Percentiles rank a stretch among this genome's conserved stretches.
Conservation (phyloP, 1,140 invertebrate species). For the Drosophila aff. region DNA sequence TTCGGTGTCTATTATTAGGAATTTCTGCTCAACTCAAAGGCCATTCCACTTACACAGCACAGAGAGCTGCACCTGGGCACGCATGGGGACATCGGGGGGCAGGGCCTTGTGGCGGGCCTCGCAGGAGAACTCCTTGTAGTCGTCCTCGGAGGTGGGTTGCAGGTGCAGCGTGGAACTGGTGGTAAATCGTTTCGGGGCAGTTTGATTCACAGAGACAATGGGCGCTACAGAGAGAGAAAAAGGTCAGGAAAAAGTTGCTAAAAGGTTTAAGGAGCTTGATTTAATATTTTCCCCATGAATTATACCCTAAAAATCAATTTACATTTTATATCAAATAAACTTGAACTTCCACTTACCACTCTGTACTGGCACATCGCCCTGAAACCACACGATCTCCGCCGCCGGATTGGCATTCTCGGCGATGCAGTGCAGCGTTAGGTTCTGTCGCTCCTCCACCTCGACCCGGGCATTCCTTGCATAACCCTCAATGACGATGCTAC, state of each 20-base stretch:
- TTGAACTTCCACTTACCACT: slow-evolving; percentile 87
- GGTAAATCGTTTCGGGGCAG: slow-evolving; percentile 84
- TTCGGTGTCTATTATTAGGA: slow-evolving; percentile 2
- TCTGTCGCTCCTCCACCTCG: slow-evolving; percentile 93
- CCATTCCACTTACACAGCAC: slow-evolving; percentile 93
- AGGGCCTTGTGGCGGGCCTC: slow-evolving; percentile 94
- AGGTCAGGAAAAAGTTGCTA: background rate
- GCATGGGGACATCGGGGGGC: slow-evolving; percentile 90
- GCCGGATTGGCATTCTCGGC: slow-evolving; percentile 94
- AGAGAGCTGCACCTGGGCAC: slow-evolving; percentile 92
- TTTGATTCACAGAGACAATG: slow-evolving; percentile 86
- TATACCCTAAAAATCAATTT: background rate
- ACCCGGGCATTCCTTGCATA: slow-evolving; percentile 91
- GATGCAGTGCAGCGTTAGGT: slow-evolving; percentile 92
- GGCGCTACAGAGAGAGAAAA: slow-evolving; percentile 80
- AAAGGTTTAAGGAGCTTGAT: background rate
- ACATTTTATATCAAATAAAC: too few relatives aligned
- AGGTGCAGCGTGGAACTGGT: slow-evolving; percentile 88
- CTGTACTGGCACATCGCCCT: slow-evolving; percentile 92
- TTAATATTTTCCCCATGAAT: background rate
- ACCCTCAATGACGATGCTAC: slow-evolving; percentile 93
- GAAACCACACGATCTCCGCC: slow-evolving; percentile 94
- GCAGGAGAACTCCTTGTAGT: slow-evolving; percentile 94
- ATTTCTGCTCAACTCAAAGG: background rate
- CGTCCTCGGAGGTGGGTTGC: slow-evolving; percentile 93